Evolutionary conservation across 2,113 vertebrate species (phyloP).

Genomic region (Lates calcarifer): DNA sequence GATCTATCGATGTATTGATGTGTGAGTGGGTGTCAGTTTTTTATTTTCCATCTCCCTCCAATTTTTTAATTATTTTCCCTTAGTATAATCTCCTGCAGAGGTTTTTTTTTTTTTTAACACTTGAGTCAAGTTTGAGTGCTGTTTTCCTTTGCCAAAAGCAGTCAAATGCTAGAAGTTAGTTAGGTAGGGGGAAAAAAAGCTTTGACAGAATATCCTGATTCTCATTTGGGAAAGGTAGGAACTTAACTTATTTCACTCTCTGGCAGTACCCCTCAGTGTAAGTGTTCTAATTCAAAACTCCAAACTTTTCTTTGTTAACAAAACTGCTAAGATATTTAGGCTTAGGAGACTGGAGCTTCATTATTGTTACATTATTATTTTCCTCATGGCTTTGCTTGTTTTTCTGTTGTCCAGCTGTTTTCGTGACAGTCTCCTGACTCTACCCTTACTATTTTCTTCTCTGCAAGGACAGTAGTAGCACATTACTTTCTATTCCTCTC

Average conservation of each 20-base stretch:
- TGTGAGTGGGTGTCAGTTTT: constrained; percentile 75
- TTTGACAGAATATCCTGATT: constrained; percentile 76
- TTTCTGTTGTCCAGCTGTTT: constrained; percentile 54
- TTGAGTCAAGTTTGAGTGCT: constrained; percentile 69
- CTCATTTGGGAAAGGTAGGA: constrained; percentile 74
- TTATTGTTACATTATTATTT: constrained; percentile 59
- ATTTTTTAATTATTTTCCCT: constrained; percentile 77
- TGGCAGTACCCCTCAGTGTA: constrained; percentile 59
- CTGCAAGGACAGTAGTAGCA: constrained; percentile 27
- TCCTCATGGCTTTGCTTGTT: constrained; percentile 38
- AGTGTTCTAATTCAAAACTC: constrained; percentile 63
- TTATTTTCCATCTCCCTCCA: constrained; percentile 63
- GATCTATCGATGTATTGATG: constrained; percentile 84
- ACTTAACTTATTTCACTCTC: constrained; percentile 63
- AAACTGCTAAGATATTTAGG: constrained; percentile 58
- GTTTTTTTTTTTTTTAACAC: constrained; percentile 66
- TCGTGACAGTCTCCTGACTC: constrained; percentile 32
- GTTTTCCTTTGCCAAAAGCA: constrained; percentile 76
- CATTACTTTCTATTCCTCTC: constrained; percentile 34
- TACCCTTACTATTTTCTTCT: constrained; percentile 24
- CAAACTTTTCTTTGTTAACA: constrained; percentile 68
- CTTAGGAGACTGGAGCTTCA: constrained; percentile 48
- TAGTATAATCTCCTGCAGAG: constrained; percentile 78
- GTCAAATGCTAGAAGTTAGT: constrained; percentile 77
- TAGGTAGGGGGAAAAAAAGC: constrained; percentile 58